phyloP scores from a whole-genome alignment of 1,140 invertebrate species.

The Scaptomyza pallida region DNA sequence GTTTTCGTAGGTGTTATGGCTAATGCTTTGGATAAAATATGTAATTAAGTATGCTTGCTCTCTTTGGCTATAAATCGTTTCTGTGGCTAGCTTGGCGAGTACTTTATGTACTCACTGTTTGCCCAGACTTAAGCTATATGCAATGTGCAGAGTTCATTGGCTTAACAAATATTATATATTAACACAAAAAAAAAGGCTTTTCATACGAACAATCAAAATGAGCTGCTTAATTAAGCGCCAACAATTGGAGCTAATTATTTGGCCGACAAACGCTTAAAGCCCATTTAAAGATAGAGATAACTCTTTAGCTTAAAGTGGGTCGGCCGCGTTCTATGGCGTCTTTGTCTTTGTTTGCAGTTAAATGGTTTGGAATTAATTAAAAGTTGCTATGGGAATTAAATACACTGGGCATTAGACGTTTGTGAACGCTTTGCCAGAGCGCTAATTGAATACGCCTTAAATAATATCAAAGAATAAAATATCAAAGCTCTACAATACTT shows the following conservation, averaged over 20 bases:
- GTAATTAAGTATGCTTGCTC: constrained; percentile 64
- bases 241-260: constrained; percentile 63
- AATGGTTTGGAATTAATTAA: constrained; percentile 62
- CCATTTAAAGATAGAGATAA: constrained; percentile 40
- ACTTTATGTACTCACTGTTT: constrained; percentile 26
- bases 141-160: background rate
- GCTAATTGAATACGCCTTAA: background rate
- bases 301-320: constrained; percentile 21
- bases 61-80: constrained; percentile 64
- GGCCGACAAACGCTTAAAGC: constrained; percentile 24
- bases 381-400: constrained; percentile 43
- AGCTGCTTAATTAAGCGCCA: constrained; percentile 55
- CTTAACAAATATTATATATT: too few species aligned
- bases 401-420: constrained; percentile 30
- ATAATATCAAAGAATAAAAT: constrained; percentile 17
- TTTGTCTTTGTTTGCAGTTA: constrained; percentile 56
- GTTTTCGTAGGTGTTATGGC: constrained; percentile 67
- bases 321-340: constrained; percentile 29
- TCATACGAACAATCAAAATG: constrained; percentile 33
- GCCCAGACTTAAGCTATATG: too few species aligned
- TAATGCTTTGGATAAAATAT: constrained; percentile 75
- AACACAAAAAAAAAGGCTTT: too few species aligned
- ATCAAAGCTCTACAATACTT: too few species aligned
- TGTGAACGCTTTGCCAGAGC: constrained; percentile 1
- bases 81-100: constrained; percentile 11